phyloP scores from a whole-genome alignment of 2,113 vertebrate genomes.

The Acrocephalus arundinaceus region DNA sequence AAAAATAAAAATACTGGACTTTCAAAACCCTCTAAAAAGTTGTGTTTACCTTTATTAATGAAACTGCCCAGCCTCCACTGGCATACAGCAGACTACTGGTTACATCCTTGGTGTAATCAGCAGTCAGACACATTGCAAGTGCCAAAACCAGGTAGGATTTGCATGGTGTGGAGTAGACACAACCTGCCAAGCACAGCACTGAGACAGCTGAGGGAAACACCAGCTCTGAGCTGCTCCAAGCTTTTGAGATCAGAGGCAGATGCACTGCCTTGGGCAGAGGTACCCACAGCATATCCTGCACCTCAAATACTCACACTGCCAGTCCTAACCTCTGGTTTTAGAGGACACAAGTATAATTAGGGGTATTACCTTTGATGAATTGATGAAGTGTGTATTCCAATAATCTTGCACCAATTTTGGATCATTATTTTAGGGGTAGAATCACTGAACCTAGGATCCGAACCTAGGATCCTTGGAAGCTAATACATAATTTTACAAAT shows the following conservation, averaged over 20 bases:
- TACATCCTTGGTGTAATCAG: background rate
- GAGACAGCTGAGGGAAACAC: background rate
- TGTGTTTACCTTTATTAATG: background rate
- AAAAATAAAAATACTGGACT: background rate
- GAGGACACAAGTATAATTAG: background rate
- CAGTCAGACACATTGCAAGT: accelerated
- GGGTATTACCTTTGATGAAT: background rate
- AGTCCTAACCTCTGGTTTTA: background rate
- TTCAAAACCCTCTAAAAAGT: background rate
- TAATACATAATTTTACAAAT: background rate
- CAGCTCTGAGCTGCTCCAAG: background rate
- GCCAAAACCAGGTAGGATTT: background rate
- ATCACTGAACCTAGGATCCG: background rate
- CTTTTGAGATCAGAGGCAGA: background rate
- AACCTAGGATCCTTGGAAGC: background rate
- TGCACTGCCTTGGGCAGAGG: background rate
- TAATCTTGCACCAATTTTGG: background rate
- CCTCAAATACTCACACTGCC: background rate
- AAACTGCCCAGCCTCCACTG: background rate
- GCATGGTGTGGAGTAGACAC: background rate
- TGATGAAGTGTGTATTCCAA: background rate
- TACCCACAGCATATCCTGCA: background rate
- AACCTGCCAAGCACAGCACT: background rate
- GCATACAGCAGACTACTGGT: background rate
- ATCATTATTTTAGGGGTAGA: background rate